A percentile compares a stretch with the other conserved stretches of the same genome.
These are phyloP conservation scores for Loripinus fragilis DNA, from an alignment of 2,888 invertebrate species.

Conservation along the genomic window DNA sequence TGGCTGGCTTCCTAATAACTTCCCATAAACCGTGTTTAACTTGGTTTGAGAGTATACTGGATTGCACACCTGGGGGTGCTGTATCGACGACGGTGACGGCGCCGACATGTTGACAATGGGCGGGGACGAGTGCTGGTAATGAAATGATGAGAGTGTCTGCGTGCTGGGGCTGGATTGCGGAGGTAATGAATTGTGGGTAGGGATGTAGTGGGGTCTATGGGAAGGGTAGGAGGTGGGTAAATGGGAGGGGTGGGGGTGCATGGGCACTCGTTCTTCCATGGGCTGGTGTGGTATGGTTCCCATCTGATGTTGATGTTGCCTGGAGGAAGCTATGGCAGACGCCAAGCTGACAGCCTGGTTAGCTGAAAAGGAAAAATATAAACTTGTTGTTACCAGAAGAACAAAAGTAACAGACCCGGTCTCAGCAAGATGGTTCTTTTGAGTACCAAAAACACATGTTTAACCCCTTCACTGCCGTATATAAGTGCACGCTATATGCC, in stretches of 20 bases:
- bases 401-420: too few relatives aligned
- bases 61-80: constrained; percentile 33
- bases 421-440: too few relatives aligned
- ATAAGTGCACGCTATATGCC: too few relatives aligned
- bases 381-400: too few relatives aligned
- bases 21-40: constrained; percentile 58
- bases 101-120: constrained; percentile 43
- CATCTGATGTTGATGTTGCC: constrained; percentile 27
- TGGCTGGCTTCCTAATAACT: constrained; percentile 50
- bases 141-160: not conserved
- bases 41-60: constrained; percentile 50
- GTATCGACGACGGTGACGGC: constrained; percentile 36
- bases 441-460: too few relatives aligned
- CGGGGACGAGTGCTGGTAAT: constrained; percentile 39
- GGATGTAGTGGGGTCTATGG: constrained; percentile 4
- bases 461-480: too few relatives aligned
- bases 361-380: constrained; percentile 8
- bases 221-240: constrained; percentile 11
- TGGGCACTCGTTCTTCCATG: constrained; percentile 8
- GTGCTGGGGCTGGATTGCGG: constrained; percentile 11
- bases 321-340: not conserved
- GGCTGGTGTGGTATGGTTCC: constrained; percentile 15
- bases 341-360: not conserved
- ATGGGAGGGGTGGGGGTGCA: constrained; percentile 2
- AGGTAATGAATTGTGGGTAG: constrained; percentile 12